A percentile compares a stretch with the other conserved stretches of the same genome.
Conservation (phyloP, 2,113 vertebrate genomes). For the Tretioscincus oriximinensis region DNA sequence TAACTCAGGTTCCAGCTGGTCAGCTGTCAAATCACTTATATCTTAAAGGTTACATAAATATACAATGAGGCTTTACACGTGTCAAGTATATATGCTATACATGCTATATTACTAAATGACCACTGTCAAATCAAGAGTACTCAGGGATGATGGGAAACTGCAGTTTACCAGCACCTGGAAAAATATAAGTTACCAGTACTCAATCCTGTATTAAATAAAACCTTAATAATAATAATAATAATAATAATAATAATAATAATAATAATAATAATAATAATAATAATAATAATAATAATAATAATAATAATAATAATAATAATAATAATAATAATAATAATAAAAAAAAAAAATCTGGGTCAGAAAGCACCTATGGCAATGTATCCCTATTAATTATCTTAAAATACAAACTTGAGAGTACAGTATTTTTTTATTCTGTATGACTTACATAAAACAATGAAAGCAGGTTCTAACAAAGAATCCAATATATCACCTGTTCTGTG, state of each 20-base stretch:
- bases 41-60: too few species aligned
- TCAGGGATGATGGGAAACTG: too few species aligned
- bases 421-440: not conserved
- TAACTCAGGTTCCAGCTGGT: too few species aligned
- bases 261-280: not conserved
- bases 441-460: too few species aligned
- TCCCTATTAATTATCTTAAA: not conserved
- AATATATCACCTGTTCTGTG: conserved; percentile 89
- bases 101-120: not conserved
- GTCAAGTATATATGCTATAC: too few species aligned
- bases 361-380: not conserved
- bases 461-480: conserved; percentile 7
- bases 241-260: not conserved
- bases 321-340: not conserved
- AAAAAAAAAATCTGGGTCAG: not conserved
- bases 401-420: not conserved
- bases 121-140: too few species aligned
- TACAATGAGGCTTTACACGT: too few species aligned
- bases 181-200: not conserved
- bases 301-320: not conserved
- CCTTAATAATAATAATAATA: not conserved
- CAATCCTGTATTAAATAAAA: not conserved
- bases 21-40: too few species aligned
- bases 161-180: not conserved
- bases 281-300: not conserved